These are phyloP conservation scores for Physeter macrocephalus DNA, from an alignment of 2,113 vertebrate species.

Conservation along the genomic window DNA sequence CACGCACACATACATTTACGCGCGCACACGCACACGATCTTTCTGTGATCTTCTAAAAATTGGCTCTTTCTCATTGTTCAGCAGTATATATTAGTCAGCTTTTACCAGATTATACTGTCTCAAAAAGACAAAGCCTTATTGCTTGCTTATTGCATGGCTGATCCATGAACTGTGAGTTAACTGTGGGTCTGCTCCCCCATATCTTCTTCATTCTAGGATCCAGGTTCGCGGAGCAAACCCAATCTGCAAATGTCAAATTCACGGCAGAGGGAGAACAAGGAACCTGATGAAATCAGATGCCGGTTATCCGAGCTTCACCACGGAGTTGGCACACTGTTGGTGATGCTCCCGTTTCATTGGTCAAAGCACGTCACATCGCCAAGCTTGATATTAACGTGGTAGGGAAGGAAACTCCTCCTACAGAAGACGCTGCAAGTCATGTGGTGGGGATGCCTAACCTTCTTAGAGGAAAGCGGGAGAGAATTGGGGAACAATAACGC, in stretches of 20 bases:
- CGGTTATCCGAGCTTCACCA: background rate
- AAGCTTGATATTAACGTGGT: background rate
- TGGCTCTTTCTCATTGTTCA: background rate
- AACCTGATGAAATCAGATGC: background rate
- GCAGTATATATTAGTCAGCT: background rate
- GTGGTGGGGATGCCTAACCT: background rate
- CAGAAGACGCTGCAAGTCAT: background rate
- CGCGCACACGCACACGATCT: background rate
- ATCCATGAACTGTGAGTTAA: background rate
- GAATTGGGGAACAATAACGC: background rate
- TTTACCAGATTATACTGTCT: background rate
- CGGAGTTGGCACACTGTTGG: background rate
- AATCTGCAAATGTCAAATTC: background rate
- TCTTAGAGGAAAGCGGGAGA: background rate
- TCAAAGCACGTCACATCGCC: background rate
- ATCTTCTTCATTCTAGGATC: background rate
- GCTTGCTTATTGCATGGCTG: background rate
- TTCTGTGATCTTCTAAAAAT: background rate
- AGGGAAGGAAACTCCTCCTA: background rate
- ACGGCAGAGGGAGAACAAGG: background rate
- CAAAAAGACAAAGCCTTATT: background rate
- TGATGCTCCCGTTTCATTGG: background rate
- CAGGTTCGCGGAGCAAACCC: background rate
- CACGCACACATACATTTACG: background rate
- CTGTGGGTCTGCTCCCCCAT: background rate